phyloP scores from a whole-genome alignment of 2,888 invertebrate species.

The Melanotus villosus region DNA sequence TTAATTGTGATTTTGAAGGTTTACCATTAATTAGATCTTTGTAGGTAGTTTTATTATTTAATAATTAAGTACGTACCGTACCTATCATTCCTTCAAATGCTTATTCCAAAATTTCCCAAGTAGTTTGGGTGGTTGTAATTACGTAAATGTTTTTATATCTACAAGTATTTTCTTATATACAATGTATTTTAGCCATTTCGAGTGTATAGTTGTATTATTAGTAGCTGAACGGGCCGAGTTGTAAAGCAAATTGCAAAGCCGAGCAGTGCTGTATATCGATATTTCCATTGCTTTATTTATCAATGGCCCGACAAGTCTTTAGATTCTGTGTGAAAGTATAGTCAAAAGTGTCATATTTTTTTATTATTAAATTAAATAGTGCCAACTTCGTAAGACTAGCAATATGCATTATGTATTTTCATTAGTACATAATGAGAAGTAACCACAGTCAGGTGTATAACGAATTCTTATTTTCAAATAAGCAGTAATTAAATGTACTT shows the following conservation, averaged over 20 bases:
- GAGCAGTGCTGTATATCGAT: neutral
- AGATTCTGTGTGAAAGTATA: constrained; percentile 30
- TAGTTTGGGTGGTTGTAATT: constrained; percentile 1
- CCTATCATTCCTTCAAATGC: constrained; percentile 30
- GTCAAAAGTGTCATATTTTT: constrained; percentile 43
- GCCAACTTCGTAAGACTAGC: constrained; percentile 37
- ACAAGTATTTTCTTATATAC: constrained; percentile 38
- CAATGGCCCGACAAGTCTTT: neutral
- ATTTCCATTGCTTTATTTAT: neutral
- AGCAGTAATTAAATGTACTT: neutral
- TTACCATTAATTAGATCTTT: constrained; percentile 18
- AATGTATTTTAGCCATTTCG: constrained; percentile 32
- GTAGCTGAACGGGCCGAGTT: constrained; percentile 3
- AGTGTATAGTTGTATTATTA: constrained; percentile 20
- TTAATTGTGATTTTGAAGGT: constrained; percentile 15
- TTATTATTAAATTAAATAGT: constrained; percentile 35
- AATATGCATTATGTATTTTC: constrained; percentile 25
- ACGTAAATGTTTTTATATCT: constrained; percentile 27
- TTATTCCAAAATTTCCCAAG: constrained; percentile 30
- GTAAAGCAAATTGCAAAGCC: neutral
- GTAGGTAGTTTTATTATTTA: constrained; percentile 3
- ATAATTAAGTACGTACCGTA: constrained; percentile 17
- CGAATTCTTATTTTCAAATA: neutral
- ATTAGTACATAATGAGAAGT: neutral
- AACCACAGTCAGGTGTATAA: neutral